Base-by-base conservation (phyloP, 2,888 invertebrate genomes). In the Dascillus cervinus region DNA sequence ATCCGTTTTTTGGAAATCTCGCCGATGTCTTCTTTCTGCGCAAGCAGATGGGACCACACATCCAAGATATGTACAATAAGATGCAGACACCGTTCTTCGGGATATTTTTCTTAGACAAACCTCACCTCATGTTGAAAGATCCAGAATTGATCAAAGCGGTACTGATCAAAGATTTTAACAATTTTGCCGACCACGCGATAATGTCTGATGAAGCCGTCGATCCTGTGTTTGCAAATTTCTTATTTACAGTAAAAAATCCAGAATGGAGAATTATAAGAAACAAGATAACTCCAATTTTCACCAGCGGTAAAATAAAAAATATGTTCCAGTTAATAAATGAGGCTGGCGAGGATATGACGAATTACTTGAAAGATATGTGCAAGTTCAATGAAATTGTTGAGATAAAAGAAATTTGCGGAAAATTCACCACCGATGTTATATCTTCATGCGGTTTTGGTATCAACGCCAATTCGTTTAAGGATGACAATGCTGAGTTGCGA, bases 221-320 rank as follows among this genome's bases (percentile, higher is more conserved):
- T 38, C 60, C 64, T 3, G 47, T 67, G 9, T 57, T 59, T 2
- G 56, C 61, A 41, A 59, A 61, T 28, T 59, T 65, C 45, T 42
- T 69, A 24, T 61, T 72, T 37, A 58, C 65, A 1, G 43, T 67
- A 29, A 66, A 64, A 36, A 70, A 68, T 32, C 65, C 67, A 0
- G 63, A 64, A 2, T 76, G 75, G 76, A 71, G 66, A 44, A 57
- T 55, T 15, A 48, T 71, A 8, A 57, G 76, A 13, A 46, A 61
- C 1, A 71, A 70, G 40, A 52, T 75, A 14, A 67, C 71, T 0
- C 73, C 73, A 0, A 67, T 69, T 1, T 68, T 75, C 46, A 70
- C 73, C 1, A 63, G 67, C 1, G 71, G 69, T 11, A 75, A 73
- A 50, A 55, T 75, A 32, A 72, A 67, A 46, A 55, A 50, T 20